These are phyloP conservation scores for Torymus tubicola DNA, from an alignment of 2,888 invertebrate species.

Conservation along the genomic window DNA sequence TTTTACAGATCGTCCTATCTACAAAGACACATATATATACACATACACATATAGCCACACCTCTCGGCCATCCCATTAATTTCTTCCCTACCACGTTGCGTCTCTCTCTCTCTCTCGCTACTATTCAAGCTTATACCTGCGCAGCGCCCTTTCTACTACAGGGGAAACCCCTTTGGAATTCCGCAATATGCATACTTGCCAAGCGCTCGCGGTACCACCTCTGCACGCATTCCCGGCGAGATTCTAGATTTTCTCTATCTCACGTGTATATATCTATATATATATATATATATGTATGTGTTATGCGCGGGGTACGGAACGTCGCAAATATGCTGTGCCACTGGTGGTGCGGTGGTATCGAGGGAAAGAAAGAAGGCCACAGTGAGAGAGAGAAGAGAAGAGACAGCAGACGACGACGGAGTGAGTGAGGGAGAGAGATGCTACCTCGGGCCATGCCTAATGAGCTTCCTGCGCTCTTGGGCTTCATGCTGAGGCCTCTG, in stretches of 20 bases:
- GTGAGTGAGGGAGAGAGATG: constrained; percentile 47
- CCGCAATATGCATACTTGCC: constrained; percentile 33
- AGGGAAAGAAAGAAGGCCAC: background rate
- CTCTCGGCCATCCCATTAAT: too few species aligned
- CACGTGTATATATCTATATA: too few species aligned
- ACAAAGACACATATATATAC: too few species aligned
- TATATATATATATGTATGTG: too few species aligned
- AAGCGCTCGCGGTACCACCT: background rate
- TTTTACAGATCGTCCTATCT: too few species aligned
- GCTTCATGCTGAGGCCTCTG: constrained; percentile 49
- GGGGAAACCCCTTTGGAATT: constrained; percentile 31
- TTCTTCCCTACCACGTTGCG: background rate
- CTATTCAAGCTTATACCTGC: background rate
- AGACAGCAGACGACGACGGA: background rate
- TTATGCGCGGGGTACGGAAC: too few species aligned
- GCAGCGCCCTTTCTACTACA: background rate
- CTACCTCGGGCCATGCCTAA: constrained; percentile 74
- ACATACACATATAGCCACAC: too few species aligned
- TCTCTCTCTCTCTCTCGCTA: background rate
- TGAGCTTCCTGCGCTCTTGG: constrained; percentile 73
- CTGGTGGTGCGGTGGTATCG: too few species aligned
- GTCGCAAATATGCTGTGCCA: too few species aligned
- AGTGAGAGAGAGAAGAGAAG: background rate
- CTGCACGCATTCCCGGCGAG: constrained; percentile 31
- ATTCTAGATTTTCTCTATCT: constrained; percentile 23